Evolutionary conservation across 2,113 vertebrate genomes (phyloP), one percentile per base, ranked within the genome.

Genomic region (Megaleporinus macrocephalus): DNA sequence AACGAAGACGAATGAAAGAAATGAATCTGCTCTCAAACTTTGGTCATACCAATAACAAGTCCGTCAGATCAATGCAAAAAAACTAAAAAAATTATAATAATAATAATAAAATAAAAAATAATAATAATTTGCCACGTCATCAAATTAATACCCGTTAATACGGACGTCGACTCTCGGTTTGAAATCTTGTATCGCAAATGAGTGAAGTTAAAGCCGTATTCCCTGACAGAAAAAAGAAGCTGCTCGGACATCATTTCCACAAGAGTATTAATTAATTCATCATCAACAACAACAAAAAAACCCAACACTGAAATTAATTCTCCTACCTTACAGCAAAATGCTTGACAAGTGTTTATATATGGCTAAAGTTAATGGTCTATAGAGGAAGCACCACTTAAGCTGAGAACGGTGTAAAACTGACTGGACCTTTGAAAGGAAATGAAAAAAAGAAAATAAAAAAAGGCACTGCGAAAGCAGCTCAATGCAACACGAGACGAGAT

Each of bases 381-480:
- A 51, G 62, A 78, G 44, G 61, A 82, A 85, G 84, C 75, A 78
- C 84, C 79, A 78, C 76, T 61, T 69, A 47, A 68, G 78, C 36
- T 30, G 65, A 20, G 62, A 49, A 79, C 22, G 41, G 53, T 57
- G 79, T 44, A 12, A 10, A 63, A 61, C 33, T 41, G 20, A 85
- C 14, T 10, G 62, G 80, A 71, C 36, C 59, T 11, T 77, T n/a
- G 41, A 27, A 30, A 53, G 13, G 47, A 12, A 12, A 53, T 9
- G 72, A 44, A 36, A 36, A 36, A 36, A 36, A 36, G 15, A 36
- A n/a, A 63, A 51, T 4, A 70, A 76, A 44, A 53, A 81, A 79
- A 85, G 85, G 85, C 85, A 83, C 85, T 70, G 81, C 82, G n/a
- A 83, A 81, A 86, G 85, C 78, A 86, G 73, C 66, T 86, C 80